Base-by-base conservation (phyloP, 2,113 vertebrate genomes). In the Gnathonemus echidnorhynchus region DNA sequence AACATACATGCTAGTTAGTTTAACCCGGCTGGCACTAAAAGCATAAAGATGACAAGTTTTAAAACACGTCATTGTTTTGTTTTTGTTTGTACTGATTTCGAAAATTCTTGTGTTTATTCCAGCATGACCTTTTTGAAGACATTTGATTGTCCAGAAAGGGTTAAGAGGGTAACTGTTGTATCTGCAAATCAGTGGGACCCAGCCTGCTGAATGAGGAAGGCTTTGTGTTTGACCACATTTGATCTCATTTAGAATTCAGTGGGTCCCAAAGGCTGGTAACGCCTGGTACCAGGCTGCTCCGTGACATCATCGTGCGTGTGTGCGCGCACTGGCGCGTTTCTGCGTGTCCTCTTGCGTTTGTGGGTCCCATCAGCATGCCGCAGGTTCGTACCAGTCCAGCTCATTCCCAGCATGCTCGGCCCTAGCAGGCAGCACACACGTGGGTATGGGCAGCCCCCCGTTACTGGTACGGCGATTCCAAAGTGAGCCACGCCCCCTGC, bases 261-360 rank as follows among this genome's bases (percentile, higher is more conserved):
- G 31, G 49, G 39, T 48, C 13, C 45, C 39, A 24, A 21, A 24
- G 48, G 3, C 70, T 83, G 88, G 88, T 3, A 35, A 35, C 5
- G 88, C 88, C 88, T 89, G 88, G 88, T 89, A 89, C 88, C 3
- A 31, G 15, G 74, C 31, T 56, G 27, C 74, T 56, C 74, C 17
- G 11, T 83, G 74, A 77, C 45, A 77, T 48, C 24, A 50, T 49
- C 11, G 84, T 31, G 9, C n/a, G 31, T 66, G 52, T 56, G 89
- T 48, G 35, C 42, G 17, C 5, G 24, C 3, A 13, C 13, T 13
- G 3, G 24, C 1, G 58, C 39, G 2, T 46, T 10, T n/a, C 58
- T 62, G 58, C 24, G 6, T 45, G 39, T 84, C 35, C 39, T 35
- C 6, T 48, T n/a, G 42, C 9, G 2, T 46, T 45, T 85, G 21